These are phyloP conservation scores for Hybognathus amarus DNA, from an alignment of 2,797 vertebrate species.

Conservation along the genomic window DNA sequence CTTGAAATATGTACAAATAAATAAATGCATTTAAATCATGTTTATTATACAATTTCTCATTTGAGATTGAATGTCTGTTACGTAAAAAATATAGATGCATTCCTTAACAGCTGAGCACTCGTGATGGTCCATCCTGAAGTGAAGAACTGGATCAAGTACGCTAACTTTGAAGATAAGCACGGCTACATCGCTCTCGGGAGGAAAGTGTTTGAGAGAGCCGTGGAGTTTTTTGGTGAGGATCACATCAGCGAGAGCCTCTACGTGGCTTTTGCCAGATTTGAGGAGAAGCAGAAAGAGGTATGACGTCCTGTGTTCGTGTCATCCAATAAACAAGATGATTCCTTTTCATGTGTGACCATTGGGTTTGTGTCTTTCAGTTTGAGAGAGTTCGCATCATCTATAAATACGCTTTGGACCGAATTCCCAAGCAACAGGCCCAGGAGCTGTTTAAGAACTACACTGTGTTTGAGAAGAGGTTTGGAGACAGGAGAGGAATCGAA, in stretches of 20 bases:
- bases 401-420: constrained; percentile 93
- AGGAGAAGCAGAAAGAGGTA: constrained; percentile 97
- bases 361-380: constrained; percentile 78
- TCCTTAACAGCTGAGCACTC: constrained; percentile 83
- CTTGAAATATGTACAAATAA: neutral
- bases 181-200: constrained; percentile 89
- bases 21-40: neutral
- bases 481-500: constrained; percentile 94
- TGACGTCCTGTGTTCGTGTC: neutral
- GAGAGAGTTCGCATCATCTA: constrained; percentile 97
- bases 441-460: constrained; percentile 99
- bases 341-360: neutral
- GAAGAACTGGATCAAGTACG: constrained; percentile 99
- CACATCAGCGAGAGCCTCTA: constrained; percentile 91
- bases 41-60: neutral
- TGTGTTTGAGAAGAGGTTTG: constrained; percentile 98
- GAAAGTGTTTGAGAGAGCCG: constrained; percentile 91
- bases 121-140: constrained; percentile 94
- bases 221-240: constrained; percentile 95
- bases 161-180: constrained; percentile 96
- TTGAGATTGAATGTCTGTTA: neutral
- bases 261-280: constrained; percentile 95
- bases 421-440: constrained; percentile 94
- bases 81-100: neutral
- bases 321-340: neutral